Evolutionary conservation across 2,888 invertebrate species (phyloP).

Genomic region (Brenthis ino): DNA sequence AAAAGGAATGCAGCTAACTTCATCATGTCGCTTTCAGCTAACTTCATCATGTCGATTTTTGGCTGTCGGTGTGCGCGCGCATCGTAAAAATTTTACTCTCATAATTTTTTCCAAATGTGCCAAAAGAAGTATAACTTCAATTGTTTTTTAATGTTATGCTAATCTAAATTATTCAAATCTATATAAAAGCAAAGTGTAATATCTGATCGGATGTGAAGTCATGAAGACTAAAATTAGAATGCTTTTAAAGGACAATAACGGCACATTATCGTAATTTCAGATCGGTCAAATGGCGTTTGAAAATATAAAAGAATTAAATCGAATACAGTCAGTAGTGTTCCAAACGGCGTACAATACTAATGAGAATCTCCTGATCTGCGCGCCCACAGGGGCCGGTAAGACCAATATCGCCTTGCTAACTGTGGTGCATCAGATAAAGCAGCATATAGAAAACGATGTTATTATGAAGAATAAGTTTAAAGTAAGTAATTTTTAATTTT

Average conservation of each 20-base stretch:
- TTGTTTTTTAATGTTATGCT: not conserved
- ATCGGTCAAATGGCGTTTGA: constrained; percentile 95
- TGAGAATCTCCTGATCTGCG: constrained; percentile 98
- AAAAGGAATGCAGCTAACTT: no score
- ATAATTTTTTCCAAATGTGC: no score
- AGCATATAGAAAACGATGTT: constrained; percentile 90
- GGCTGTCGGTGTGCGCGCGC: no score
- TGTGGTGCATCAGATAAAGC: constrained; percentile 94
- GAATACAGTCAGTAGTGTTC: constrained; percentile 98
- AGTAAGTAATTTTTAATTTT: constrained; percentile 66
- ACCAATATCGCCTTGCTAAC: constrained; percentile 98
- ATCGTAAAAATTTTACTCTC: no score
- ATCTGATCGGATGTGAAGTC: no score
- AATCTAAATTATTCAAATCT: no score
- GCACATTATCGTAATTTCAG: constrained; percentile 70
- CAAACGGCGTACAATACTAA: constrained; percentile 97
- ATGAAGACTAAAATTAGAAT: no score
- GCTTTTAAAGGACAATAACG: not conserved
- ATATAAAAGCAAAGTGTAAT: no score
- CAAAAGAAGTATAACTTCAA: no score
- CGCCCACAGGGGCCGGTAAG: constrained; percentile 99
- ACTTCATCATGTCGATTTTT: no score
- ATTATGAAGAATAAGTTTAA: constrained; percentile 96
- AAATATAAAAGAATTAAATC: constrained; percentile 92
- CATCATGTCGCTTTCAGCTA: no score